A percentile compares a stretch with the other conserved stretches of the same genome.
Evolutionary conservation across 2,888 invertebrate species (phyloP).

Genomic region (Schrankia costaestrigalis): DNA sequence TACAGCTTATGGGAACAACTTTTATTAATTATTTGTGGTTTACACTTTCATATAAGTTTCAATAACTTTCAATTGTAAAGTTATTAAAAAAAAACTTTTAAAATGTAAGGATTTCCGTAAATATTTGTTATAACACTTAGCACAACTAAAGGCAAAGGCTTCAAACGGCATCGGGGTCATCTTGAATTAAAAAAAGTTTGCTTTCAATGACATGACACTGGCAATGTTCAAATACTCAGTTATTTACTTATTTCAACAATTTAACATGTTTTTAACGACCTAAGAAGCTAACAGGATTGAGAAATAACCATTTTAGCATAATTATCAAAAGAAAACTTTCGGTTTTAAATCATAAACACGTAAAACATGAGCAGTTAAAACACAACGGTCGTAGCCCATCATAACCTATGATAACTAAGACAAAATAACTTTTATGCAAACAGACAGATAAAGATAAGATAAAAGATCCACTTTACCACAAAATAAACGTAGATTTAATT

Average conservation of each 20-base stretch:
- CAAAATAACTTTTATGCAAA: constrained; percentile 45
- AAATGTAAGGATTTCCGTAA: too few species aligned
- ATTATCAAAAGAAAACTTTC: constrained; percentile 20
- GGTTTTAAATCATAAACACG: constrained; percentile 58
- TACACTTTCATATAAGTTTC: too few species aligned
- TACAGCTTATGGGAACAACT: too few species aligned
- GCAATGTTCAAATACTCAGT: constrained; percentile 13
- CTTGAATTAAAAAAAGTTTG: constrained; percentile 20
- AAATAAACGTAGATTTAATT: constrained; percentile 61
- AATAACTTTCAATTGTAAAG: too few species aligned
- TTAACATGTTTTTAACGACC: constrained; percentile 8
- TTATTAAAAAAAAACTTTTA: too few species aligned
- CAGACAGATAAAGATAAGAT: constrained; percentile 60
- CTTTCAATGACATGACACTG: constrained; percentile 16
- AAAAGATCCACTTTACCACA: constrained; percentile 67
- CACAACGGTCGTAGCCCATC: constrained; percentile 40
- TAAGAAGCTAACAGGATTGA: constrained; percentile 4
- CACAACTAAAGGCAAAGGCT: constrained; percentile 28
- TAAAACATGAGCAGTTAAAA: constrained; percentile 60
- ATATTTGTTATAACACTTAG: too few species aligned
- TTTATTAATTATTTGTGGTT: too few species aligned
- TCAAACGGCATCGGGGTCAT: constrained; percentile 45
- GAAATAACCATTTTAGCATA: constrained; percentile 31
- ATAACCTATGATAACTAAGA: constrained; percentile 65
- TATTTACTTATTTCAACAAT: constrained; percentile 10